Percentiles rank a stretch among this genome's conserved stretches.
These are phyloP conservation scores for Cyaniris semiargus DNA, from an alignment of 2,888 invertebrate species.

Conservation along the genomic window DNA sequence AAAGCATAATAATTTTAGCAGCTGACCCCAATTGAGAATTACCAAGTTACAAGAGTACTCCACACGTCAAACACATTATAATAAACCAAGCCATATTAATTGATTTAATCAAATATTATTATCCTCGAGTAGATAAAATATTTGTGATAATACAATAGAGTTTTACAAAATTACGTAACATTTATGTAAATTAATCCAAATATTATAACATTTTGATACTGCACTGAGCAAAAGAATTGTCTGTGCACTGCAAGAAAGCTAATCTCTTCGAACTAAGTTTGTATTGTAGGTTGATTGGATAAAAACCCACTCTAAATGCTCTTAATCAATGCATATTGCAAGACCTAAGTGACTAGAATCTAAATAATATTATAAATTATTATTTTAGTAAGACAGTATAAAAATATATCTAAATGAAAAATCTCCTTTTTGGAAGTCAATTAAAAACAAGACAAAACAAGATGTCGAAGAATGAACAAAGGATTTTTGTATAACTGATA, in stretches of 20 bases:
- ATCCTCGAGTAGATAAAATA: neutral
- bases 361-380: no score
- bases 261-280: neutral
- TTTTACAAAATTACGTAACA: neutral
- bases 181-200: neutral
- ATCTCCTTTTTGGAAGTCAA: neutral
- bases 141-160: neutral
- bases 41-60: neutral
- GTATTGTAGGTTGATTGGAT: neutral
- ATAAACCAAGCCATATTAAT: neutral
- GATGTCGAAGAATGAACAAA: neutral
- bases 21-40: neutral
- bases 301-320: neutral
- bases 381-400: no score
- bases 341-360: no score
- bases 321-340: no score
- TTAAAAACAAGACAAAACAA: slow-evolving; percentile 5
- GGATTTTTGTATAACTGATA: neutral
- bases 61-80: neutral
- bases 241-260: neutral
- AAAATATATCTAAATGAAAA: no score
- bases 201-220: neutral
- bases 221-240: neutral
- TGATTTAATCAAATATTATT: neutral
- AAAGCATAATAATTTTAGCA: neutral